A percentile compares a stretch with the other conserved stretches of the same genome.
These are phyloP conservation scores for Camponotus vicinus DNA, from an alignment of 1,140 invertebrate genomes.

Conservation along the genomic window DNA sequence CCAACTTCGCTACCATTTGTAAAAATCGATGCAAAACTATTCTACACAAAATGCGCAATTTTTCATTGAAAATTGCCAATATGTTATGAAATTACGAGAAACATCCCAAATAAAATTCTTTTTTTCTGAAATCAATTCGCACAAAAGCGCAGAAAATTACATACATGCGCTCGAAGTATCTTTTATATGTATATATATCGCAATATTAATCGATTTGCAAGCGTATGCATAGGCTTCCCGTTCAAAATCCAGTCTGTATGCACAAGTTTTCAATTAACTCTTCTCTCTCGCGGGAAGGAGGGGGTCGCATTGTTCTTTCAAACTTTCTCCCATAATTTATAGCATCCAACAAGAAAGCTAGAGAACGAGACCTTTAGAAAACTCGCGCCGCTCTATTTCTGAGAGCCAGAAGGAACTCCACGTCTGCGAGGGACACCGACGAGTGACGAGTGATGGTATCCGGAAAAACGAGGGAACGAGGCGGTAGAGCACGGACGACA, in stretches of 20 bases:
- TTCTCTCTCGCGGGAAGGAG: not conserved
- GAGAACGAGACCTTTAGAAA: slow-evolving; percentile 53
- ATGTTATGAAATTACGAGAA: not conserved
- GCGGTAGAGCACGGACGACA: not conserved
- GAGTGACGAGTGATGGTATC: not conserved
- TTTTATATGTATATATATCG: not conserved
- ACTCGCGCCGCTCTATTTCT: slow-evolving; percentile 45
- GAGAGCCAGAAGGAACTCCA: slow-evolving; percentile 38
- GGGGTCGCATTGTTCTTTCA: slow-evolving; percentile 32
- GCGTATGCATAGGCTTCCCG: not conserved
- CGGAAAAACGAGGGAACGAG: not conserved
- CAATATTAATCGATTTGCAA: slow-evolving; percentile 41
- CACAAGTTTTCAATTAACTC: slow-evolving; percentile 66
- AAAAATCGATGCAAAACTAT: not conserved
- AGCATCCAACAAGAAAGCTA: slow-evolving; percentile 25
- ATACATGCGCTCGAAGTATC: not conserved
- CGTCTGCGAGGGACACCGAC: slow-evolving; percentile 46
- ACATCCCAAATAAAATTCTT: not conserved
- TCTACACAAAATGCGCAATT: not conserved
- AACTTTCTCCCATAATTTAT: slow-evolving; percentile 64
- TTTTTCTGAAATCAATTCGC: not conserved
- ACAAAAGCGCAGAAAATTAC: not conserved
- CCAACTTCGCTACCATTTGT: not conserved
- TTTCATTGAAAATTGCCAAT: not conserved
- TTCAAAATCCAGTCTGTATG: not conserved